These are phyloP conservation scores for Agapetus fuscipes DNA, from an alignment of 2,888 invertebrate species.

Conservation along the genomic window DNA sequence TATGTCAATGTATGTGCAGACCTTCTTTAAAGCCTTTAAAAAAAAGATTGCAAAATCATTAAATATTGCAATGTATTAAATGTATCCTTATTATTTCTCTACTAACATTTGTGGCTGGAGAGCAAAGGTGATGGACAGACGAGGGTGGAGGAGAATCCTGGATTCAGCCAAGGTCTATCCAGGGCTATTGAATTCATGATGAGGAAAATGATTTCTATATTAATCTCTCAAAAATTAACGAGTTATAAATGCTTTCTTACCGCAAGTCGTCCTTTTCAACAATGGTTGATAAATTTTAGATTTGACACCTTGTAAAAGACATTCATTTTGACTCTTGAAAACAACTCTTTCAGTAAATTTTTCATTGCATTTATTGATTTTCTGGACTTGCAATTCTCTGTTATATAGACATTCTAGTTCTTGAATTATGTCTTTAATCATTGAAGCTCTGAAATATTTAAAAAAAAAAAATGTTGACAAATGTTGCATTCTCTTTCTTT, in stretches of 20 bases:
- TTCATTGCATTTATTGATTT: slow-evolving; percentile 13
- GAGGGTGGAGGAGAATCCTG: no score
- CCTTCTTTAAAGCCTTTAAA: no score
- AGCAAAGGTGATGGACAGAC: background rate
- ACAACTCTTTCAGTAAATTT: slow-evolving; percentile 1
- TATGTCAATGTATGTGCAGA: no score
- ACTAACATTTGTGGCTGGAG: no score
- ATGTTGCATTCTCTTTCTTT: no score
- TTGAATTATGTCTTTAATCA: slow-evolving; percentile 47
- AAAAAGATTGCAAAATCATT: no score
- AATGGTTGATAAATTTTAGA: slow-evolving; percentile 63
- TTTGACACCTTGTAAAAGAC: slow-evolving; percentile 57
- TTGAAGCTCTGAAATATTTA: slow-evolving; percentile 37
- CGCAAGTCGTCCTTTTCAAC: slow-evolving; percentile 65
- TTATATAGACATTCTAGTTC: slow-evolving; percentile 35
- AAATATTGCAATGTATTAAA: no score
- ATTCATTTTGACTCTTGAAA: slow-evolving; percentile 31
- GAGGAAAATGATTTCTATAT: no score
- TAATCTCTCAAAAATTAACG: no score
- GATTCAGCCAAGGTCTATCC: no score
- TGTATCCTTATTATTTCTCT: no score
- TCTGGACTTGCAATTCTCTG: slow-evolving; percentile 23
- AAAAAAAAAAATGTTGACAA: slow-evolving; percentile 10
- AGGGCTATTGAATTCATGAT: slow-evolving; percentile 1
- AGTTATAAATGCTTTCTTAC: no score